Evolutionary conservation across 2,888 invertebrate species (phyloP).

Genomic region (Rugalucina vietnamica): DNA sequence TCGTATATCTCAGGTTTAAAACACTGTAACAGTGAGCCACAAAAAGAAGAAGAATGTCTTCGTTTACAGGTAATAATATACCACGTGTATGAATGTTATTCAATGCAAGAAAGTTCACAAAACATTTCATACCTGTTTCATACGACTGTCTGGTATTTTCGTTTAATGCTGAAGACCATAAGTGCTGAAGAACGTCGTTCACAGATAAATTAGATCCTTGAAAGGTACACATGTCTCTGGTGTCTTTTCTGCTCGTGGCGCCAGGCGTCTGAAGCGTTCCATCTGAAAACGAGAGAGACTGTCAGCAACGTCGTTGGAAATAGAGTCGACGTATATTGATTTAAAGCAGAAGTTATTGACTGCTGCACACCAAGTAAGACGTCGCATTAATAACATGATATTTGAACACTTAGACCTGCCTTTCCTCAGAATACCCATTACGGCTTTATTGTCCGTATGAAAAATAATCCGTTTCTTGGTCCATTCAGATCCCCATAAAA

Average conservation of each 20-base stretch:
- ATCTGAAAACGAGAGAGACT: neutral
- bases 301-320: neutral
- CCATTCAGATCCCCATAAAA: neutral
- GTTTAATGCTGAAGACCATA: too few relatives aligned
- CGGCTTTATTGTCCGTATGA: neutral
- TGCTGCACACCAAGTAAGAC: neutral
- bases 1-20: neutral
- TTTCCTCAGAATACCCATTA: neutral
- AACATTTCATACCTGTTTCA: neutral
- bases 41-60: neutral
- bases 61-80: neutral
- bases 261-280: neutral
- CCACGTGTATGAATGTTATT: neutral
- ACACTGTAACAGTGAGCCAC: neutral
- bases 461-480: neutral
- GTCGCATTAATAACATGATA: too few relatives aligned
- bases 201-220: too few relatives aligned
- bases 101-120: neutral
- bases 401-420: neutral
- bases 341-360: neutral
- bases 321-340: neutral
- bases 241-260: neutral
- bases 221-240: too few relatives aligned
- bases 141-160: neutral
- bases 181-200: too few relatives aligned